A percentile compares a stretch with the other conserved stretches of the same genome.
phyloP scores from a whole-genome alignment of 1,140 invertebrate species.

The Rhagoletis pomonella region DNA sequence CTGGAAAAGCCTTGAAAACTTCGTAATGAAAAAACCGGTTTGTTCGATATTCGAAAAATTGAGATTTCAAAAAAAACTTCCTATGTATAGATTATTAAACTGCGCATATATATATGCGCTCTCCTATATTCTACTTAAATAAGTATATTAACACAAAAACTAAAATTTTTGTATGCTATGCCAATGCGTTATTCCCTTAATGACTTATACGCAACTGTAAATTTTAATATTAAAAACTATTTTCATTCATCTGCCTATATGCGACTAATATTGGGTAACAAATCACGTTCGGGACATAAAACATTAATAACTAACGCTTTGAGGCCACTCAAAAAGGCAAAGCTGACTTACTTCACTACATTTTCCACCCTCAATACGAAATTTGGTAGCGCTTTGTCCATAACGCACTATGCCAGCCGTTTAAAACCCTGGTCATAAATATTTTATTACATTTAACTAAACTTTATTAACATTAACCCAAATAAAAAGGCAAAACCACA shows the following conservation, averaged over 20 bases:
- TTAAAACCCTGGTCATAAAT: neutral
- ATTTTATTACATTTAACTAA: constrained; percentile 39
- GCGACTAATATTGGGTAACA: neutral
- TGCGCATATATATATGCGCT: too few species aligned
- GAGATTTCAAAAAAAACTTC: too few species aligned
- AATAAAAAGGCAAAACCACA: constrained; percentile 4
- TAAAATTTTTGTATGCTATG: neutral
- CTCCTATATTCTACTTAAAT: too few species aligned
- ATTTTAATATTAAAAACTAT: constrained; percentile 19
- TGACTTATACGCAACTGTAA: constrained; percentile 8
- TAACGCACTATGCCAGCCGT: neutral
- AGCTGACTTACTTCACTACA: constrained; percentile 26
- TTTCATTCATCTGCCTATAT: constrained; percentile 9
- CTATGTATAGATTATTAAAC: too few species aligned
- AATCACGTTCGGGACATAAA: constrained; percentile 12
- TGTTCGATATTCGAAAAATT: too few species aligned
- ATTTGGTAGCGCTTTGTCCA: neutral
- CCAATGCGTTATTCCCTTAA: neutral
- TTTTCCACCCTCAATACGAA: constrained; percentile 23
- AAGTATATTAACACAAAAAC: too few species aligned
- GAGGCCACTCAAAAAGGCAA: constrained; percentile 12
- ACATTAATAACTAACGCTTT: constrained; percentile 47
- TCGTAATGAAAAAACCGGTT: too few species aligned
- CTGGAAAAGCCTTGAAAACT: too few species aligned
- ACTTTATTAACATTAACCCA: constrained; percentile 47